Base-by-base conservation (phyloP, 2,113 vertebrate genomes). In the Colossoma macropomum region DNA sequence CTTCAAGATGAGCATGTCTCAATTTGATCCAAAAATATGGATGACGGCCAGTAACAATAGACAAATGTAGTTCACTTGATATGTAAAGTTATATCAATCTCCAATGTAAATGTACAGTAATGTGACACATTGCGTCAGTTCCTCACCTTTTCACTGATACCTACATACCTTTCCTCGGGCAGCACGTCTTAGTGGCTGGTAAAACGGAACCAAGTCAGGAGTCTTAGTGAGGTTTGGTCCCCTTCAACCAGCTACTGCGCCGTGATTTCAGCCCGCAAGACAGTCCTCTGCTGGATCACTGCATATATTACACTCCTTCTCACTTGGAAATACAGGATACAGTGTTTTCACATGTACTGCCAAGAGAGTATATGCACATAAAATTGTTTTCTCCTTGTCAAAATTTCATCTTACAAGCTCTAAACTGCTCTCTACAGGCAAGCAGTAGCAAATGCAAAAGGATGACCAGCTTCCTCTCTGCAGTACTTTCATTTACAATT, bases 211-310 rank as follows among this genome's bases (percentile, higher is more conserved):
- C 96, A 96, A 96, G 95, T 95, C 96, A 94, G 17, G 15, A 93
- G 94, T 95, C 95, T 93, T 90, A 90, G 45, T 89, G 94, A 96
- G 96, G 95, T 96, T 96, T 96, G 96, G 96, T 96, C 96, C 96
- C 96, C 95, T 96, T 96, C 95, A 96, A 96, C 96, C 96, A 96
- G 96, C 95, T 95, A 95, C 76, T 94, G 95, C 95, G 93, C 66
- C 81, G 85, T 89, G 88, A 83, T 79, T 68, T 80, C 78, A 77
- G 50, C 86, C 86, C 71, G 73, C 85, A 77, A 65, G 41, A 56
- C 25, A 3, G 16, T 54, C 13, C 34, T 10, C 23, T 75, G 48
- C 11, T 21, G 30, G 27, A 38, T 59, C 68, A 34, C 13, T 48
- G 41, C 60, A 65, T 65, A 52, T 78, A 79, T 38, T 27, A 27